These are phyloP conservation scores for Lethenteron reissneri DNA, from an alignment of 2,113 vertebrate genomes.

Conservation along the genomic window DNA sequence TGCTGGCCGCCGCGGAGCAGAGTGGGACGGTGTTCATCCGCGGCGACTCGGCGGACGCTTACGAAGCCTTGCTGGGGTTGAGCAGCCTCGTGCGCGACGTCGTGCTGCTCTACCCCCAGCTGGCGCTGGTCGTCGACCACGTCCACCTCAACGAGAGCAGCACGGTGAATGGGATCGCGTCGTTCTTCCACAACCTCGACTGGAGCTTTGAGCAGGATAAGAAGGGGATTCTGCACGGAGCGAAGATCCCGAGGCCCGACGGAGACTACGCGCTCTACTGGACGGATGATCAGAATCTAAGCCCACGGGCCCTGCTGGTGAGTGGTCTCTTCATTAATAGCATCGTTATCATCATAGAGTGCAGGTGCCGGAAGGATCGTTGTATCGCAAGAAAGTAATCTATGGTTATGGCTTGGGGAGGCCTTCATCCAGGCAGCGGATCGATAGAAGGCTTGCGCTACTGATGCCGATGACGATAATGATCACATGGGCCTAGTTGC, in stretches of 20 bases:
- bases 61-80: conserved; percentile 49
- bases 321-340: too few species aligned
- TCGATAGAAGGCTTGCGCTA: too few species aligned
- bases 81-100: conserved; percentile 59
- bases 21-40: conserved; percentile 62
- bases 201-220: background rate
- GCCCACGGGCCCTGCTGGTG: too few species aligned
- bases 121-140: conserved; percentile 71
- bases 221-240: conserved; percentile 50
- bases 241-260: conserved; percentile 36
- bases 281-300: conserved; percentile 42
- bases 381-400: too few species aligned
- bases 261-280: conserved; percentile 68
- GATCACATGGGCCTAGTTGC: too few species aligned
- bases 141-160: conserved; percentile 52
- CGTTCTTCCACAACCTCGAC: conserved; percentile 90
- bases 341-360: too few species aligned
- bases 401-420: too few species aligned
- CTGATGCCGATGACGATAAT: too few species aligned
- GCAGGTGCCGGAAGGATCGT: too few species aligned
- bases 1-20: conserved; percentile 43
- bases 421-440: too few species aligned
- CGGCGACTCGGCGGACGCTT: conserved; percentile 57
- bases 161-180: conserved; percentile 33
- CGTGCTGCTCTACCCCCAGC: conserved; percentile 66